Evolutionary conservation across 2,113 vertebrate species (phyloP).

Genomic region (Arizona elegans): DNA sequence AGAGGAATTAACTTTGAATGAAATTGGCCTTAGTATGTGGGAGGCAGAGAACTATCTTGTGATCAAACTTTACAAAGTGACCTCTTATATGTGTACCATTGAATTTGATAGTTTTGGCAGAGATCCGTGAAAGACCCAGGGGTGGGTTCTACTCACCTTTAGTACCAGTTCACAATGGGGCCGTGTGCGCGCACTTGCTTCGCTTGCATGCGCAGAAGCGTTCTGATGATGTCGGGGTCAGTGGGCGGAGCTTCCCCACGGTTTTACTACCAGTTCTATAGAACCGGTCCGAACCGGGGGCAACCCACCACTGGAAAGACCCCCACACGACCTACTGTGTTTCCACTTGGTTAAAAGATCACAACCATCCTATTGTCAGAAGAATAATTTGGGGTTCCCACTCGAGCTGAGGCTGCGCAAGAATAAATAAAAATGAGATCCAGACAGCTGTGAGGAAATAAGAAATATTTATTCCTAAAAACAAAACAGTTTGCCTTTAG

Average conservation of each 20-base stretch:
- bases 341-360: neutral
- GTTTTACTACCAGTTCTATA: too few relatives aligned
- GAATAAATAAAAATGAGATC: neutral
- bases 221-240: too few relatives aligned
- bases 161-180: too few relatives aligned
- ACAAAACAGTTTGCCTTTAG: neutral
- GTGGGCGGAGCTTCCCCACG: too few relatives aligned
- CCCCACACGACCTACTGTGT: neutral
- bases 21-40: neutral
- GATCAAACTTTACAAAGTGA: neutral
- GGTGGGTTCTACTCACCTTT: too few relatives aligned
- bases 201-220: too few relatives aligned
- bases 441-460: neutral
- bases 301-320: too few relatives aligned
- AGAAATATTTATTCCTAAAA: neutral
- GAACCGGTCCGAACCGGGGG: too few relatives aligned
- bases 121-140: neutral
- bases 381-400: neutral
- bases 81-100: neutral
- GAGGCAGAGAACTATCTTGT: neutral
- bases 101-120: neutral
- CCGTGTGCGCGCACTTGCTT: too few relatives aligned
- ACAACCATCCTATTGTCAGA: accelerated
- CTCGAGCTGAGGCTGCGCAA: neutral
- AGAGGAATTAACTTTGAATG: neutral